Evolutionary conservation across 2,797 vertebrate species (phyloP), one percentile per base, ranked within the genome.

Genomic region (Luscinia luscinia): DNA sequence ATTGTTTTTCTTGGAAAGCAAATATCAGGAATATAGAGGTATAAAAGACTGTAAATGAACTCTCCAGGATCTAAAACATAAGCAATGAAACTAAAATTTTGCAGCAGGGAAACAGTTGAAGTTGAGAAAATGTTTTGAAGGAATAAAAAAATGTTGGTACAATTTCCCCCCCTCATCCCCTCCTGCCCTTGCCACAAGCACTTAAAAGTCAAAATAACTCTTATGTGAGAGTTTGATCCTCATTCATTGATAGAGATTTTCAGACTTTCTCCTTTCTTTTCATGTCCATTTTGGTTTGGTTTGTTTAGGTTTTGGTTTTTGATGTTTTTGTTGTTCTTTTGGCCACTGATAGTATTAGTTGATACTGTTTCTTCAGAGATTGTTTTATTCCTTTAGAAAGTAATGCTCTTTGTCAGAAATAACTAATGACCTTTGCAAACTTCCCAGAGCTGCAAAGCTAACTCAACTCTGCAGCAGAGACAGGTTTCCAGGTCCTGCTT

Each of bases 121-220:
- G 15, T 18, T 36, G 52, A 83, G 18, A 73, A 57, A 49, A 30
- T 18, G 1, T 11, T 73, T 77, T 41, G 16, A 23, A 81, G 6
- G 10, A 19, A 49, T 74, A 74, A 90, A 14, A 40, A 92, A 80
- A 41, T 28, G 82, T 45, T 11, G 3, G 2, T 38, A 12, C 23
- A 0, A 52, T 28, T 15, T 11, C 2, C 4, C 5, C 14, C 13
- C 34, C 34, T 34, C 9, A 36, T 36, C 2, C 3, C 2, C 16
- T 24, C 27, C 15, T 1, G 0, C 14, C 23, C 30, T 84, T 64
- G 6, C 15, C 51, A 52, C 10, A 52, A 51, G 7, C 5, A 67
- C 36, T 30, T 67, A 48, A 57, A 81, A 67, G 6, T 55, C 12
- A 77, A 80, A 79, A 62, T 41, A 30, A 80, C 9, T 45, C 9